These are phyloP conservation scores for Drosophila oshimai DNA, from an alignment of 1,140 invertebrate species.

Conservation along the genomic window DNA sequence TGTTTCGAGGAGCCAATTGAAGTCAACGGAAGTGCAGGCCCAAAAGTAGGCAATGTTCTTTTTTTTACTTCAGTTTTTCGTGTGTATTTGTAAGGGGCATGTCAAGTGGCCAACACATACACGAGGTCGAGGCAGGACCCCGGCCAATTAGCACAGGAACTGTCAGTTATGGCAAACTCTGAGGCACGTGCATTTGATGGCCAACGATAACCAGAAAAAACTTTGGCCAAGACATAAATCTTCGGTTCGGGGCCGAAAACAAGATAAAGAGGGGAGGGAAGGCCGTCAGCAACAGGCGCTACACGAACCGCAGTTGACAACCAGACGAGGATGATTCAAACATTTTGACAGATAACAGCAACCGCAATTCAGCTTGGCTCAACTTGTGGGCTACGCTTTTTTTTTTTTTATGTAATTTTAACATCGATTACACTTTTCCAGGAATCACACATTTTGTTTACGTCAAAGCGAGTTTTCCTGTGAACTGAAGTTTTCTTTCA, in stretches of 20 bases:
- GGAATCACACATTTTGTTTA: neutral
- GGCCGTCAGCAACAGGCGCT: slow-evolving; percentile 69
- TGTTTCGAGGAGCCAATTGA: neutral
- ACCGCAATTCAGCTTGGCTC: neutral
- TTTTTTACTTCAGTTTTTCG: slow-evolving; percentile 2
- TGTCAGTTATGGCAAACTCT: slow-evolving; percentile 49
- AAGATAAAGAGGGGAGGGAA: neutral
- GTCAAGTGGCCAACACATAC: slow-evolving; percentile 34
- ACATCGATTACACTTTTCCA: neutral
- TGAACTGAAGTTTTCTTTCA: too few species aligned
- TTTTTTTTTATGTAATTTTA: neutral
- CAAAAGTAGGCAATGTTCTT: slow-evolving; percentile 25
- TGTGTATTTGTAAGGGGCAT: slow-evolving; percentile 53
- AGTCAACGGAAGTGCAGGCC: slow-evolving; percentile 25
- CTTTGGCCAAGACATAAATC: slow-evolving; percentile 62
- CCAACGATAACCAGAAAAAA: slow-evolving; percentile 45
- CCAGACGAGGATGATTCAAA: slow-evolving; percentile 14
- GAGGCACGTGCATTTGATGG: slow-evolving; percentile 69
- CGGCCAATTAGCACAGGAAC: slow-evolving; percentile 56
- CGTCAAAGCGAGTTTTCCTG: too few species aligned
- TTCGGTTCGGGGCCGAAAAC: slow-evolving; percentile 26
- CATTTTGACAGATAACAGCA: slow-evolving; percentile 32
- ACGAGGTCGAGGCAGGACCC: slow-evolving; percentile 2
- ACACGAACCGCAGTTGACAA: slow-evolving; percentile 30
- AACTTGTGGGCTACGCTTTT: neutral